Percentiles rank a stretch among this genome's conserved stretches.
These are phyloP conservation scores for Ceyx erithaca DNA, from an alignment of 2,797 vertebrate genomes.

Conservation along the genomic window DNA sequence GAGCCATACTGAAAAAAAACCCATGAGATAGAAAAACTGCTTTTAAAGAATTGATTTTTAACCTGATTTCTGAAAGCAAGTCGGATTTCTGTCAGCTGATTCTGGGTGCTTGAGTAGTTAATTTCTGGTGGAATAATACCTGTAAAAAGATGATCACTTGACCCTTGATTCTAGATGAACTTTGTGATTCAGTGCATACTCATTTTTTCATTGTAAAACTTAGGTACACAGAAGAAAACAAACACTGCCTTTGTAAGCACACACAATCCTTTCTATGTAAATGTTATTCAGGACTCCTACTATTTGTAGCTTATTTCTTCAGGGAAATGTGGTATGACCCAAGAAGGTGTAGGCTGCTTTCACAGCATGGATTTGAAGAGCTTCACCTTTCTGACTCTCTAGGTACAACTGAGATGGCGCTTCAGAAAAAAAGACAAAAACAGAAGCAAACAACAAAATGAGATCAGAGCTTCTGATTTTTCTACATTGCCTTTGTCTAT, in stretches of 20 bases:
- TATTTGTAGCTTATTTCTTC: constrained; percentile 8
- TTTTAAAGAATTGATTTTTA: background rate
- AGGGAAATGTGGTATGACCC: background rate
- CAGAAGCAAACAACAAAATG: background rate
- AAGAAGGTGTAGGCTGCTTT: background rate
- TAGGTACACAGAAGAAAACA: background rate
- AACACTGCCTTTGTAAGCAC: background rate
- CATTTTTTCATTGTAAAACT: background rate
- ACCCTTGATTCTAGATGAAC: background rate
- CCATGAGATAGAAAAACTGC: background rate
- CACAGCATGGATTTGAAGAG: background rate
- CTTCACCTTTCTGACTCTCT: background rate
- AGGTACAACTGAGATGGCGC: background rate
- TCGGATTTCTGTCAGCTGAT: background rate
- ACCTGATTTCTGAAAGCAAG: background rate
- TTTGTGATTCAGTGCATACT: background rate
- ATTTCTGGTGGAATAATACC: background rate
- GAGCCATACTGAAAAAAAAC: background rate
- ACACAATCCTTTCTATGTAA: background rate
- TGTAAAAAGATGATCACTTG: background rate
- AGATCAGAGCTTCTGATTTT: background rate
- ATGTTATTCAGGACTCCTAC: background rate
- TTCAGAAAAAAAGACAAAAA: background rate
- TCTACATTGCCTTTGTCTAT: background rate
- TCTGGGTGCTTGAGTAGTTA: background rate